Percentiles rank a stretch among this genome's conserved stretches.
These are phyloP conservation scores for Anniella stebbinsi DNA, from an alignment of 2,797 vertebrate genomes.

Conservation along the genomic window DNA sequence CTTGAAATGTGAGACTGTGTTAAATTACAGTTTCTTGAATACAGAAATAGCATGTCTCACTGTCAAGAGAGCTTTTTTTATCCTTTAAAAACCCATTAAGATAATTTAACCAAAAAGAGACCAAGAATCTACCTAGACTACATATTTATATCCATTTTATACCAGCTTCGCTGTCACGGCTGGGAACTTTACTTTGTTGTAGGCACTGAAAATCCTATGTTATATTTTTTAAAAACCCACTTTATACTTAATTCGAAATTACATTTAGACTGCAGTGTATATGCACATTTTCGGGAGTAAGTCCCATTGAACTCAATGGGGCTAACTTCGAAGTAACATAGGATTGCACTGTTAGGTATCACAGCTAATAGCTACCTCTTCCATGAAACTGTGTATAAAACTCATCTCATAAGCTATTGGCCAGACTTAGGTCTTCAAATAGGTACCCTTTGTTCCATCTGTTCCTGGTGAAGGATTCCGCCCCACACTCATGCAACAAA, in stretches of 20 bases:
- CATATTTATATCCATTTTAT: not conserved
- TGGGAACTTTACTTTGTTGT: not conserved
- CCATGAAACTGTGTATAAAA: not conserved
- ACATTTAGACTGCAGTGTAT: too few relatives aligned
- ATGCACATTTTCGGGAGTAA: too few relatives aligned
- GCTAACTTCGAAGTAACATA: not conserved
- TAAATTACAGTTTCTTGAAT: conserved; percentile 8
- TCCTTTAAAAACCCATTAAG: not conserved
- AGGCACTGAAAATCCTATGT: not conserved
- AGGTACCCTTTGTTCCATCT: accelerated
- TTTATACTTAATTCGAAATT: not conserved
- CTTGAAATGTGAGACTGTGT: conserved; percentile 6
- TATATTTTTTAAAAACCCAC: not conserved
- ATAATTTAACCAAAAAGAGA: not conserved
- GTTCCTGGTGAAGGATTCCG: not conserved
- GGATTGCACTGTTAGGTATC: not conserved
- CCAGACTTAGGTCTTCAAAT: not conserved
- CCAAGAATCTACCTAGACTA: not conserved
- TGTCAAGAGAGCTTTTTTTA: not conserved
- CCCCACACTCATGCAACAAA: not conserved
- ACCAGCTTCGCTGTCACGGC: not conserved
- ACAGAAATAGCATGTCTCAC: conserved; percentile 7
- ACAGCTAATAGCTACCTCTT: too few relatives aligned
- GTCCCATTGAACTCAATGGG: too few relatives aligned
- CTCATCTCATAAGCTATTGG: not conserved